phyloP scores from a whole-genome alignment of 2,797 vertebrate genomes.

The Dallia pectoralis region DNA sequence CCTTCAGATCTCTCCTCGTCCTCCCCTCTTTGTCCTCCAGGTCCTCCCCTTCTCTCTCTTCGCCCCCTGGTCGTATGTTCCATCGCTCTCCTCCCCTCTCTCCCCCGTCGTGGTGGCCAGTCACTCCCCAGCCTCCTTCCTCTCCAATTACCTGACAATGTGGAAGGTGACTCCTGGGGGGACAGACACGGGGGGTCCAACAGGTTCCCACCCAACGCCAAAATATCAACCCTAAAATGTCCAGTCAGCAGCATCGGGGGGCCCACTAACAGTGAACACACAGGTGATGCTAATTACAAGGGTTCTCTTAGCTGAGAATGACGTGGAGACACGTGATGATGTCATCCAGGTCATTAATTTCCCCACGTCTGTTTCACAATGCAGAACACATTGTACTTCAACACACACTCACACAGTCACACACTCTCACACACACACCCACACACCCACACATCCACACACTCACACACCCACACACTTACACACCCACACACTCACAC shows the following conservation, averaged over 20 bases:
- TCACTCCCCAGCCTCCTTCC: not conserved
- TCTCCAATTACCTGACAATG: constrained; percentile 32
- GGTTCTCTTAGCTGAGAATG: too few relatives aligned
- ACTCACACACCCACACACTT: not conserved
- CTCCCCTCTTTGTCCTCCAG: not conserved
- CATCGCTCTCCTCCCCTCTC: constrained; percentile 14
- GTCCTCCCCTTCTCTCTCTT: constrained; percentile 21
- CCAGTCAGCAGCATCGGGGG: not conserved
- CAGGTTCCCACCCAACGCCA: not conserved
- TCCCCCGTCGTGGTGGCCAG: not conserved
- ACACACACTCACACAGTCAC: not conserved
- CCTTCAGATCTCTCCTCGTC: constrained; percentile 32
- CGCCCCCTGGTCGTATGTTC: not conserved
- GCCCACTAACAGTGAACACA: not conserved
- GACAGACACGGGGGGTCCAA: not conserved
- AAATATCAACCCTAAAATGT: constrained; percentile 19
- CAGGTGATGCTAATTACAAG: not conserved
- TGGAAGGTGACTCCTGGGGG: constrained; percentile 24
- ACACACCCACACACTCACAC: not conserved
- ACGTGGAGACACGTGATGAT: not conserved
- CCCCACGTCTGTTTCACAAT: not conserved
- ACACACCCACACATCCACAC: not conserved
- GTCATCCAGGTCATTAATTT: not conserved
- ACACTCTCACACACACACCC: not conserved
- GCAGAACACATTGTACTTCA: not conserved